Base-by-base conservation (phyloP, 2,888 invertebrate genomes). In the Eilema caniola region DNA sequence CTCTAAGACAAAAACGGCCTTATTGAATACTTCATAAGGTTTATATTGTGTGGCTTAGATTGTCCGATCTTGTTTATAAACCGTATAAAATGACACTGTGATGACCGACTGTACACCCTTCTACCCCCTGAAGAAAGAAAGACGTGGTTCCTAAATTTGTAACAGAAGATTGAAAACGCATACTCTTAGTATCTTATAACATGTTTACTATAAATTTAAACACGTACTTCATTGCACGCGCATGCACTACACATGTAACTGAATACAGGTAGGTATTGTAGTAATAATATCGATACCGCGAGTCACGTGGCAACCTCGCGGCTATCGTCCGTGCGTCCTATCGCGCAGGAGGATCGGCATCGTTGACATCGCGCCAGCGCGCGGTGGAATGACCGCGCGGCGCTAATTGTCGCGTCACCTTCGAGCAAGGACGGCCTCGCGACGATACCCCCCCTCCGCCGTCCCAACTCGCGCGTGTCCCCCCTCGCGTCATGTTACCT, bases 371-470 rank as follows among this genome's bases (percentile, higher is more conserved):
- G 92, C 91, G 93, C 93, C 94, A 92, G 87, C 82, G 73, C 85
- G 87, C 89, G 86, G 92, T 85, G 92, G 90, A 93, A 93, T 93
- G 93, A 93, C 93, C 94, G 93, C 89, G 89, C 89, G 88, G 84
- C 92, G 93, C 90, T 94, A 94, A 94, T 94, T 94, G 93, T 90
- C 93, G 90, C 92, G 88, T 93, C 94, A 94, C 94, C 94, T 94
- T 93, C 90, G 89, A 83, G 88, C 92, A 92, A 92, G 92, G 92
- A 92, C 92, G 89, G 88, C 89, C 86, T 83, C 88, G 86, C 89
- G 85, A 83, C 86, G 84, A 83, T n/a, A n/a, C 80, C 81, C 80
- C 76, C 73, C 82, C 71, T 75, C 72, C 76, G 73, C 72, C 77
- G 75, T 80, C 65, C 73, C 73, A 69, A 65, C 62, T 60, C 71